Percentiles rank a stretch among this genome's conserved stretches.
Conservation (phyloP, 2,113 vertebrate genomes). For the Dascyllus trimaculatus region DNA sequence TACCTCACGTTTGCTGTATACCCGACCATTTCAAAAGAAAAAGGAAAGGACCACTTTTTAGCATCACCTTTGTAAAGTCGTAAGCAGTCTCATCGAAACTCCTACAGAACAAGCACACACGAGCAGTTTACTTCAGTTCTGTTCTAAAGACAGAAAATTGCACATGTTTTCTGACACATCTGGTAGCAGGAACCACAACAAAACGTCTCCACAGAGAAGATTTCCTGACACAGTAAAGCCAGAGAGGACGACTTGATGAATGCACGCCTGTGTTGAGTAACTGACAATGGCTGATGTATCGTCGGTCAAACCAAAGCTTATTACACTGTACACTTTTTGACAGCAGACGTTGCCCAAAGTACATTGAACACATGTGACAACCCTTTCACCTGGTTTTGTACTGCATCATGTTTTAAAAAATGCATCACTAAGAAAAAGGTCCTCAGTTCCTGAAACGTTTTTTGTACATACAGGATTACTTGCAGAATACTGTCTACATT, state of each 20-base stretch:
- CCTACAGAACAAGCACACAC: conserved; percentile 45
- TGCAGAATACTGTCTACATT: conserved; percentile 32
- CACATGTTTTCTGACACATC: conserved; percentile 10
- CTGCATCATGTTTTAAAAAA: background rate
- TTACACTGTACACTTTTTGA: conserved; percentile 13
- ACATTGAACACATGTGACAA: background rate
- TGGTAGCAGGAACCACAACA: background rate
- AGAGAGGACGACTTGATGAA: conserved; percentile 37
- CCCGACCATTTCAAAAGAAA: conserved; percentile 7
- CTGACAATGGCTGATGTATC: conserved; percentile 1
- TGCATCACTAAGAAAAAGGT: background rate
- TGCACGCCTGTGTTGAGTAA: conserved; percentile 16
- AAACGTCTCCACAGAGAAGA: conserved; percentile 1
- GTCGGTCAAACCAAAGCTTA: conserved; percentile 59
- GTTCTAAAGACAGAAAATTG: conserved; percentile 5
- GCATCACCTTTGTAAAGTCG: conserved; percentile 1
- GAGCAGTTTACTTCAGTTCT: conserved; percentile 3
- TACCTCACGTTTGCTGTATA: conserved; percentile 19
- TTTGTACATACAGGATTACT: conserved; percentile 47
- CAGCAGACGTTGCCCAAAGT: background rate
- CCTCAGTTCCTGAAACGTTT: conserved; percentile 16
- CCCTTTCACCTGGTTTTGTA: conserved; percentile 15
- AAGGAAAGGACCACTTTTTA: background rate
- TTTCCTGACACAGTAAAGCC: background rate
- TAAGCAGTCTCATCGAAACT: conserved; percentile 9